A percentile compares a stretch with the other conserved stretches of the same genome.
Evolutionary conservation across 2,797 vertebrate genomes (phyloP).

Genomic region (Pangasius macronema): DNA sequence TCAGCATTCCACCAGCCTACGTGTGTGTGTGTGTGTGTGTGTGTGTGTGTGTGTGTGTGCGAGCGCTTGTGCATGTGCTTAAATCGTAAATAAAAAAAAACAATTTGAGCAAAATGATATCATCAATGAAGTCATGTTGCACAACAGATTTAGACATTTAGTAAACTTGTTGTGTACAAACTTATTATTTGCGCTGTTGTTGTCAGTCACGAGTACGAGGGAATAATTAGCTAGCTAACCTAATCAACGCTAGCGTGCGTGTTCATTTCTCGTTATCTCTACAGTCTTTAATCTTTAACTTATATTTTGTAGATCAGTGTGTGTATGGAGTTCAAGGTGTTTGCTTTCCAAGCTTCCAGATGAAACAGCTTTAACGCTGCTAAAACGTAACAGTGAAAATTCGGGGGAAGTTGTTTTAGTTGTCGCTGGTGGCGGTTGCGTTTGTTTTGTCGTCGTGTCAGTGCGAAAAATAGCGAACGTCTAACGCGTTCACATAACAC

Average conservation of each 20-base stretch:
- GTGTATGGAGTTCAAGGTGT: no score
- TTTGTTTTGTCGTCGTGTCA: not conserved
- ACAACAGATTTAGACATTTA: not conserved
- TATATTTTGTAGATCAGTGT: no score
- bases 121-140: not conserved
- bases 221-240: not conserved
- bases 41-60: not conserved
- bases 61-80: not conserved
- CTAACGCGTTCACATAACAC: no score
- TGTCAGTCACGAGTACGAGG: not conserved
- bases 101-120: not conserved
- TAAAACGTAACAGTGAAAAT: no score
- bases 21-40: not conserved
- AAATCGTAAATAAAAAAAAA: not conserved
- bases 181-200: not conserved
- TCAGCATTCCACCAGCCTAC: slow-evolving; percentile 31
- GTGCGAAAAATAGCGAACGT: no score
- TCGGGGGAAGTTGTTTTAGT: no score
- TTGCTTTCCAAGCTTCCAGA: no score
- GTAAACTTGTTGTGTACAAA: not conserved
- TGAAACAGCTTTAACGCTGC: no score
- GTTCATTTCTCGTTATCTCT: not conserved
- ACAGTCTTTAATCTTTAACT: not conserved
- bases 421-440: no score
- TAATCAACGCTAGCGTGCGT: not conserved